A percentile compares a stretch with the other conserved stretches of the same genome.
phyloP scores from a whole-genome alignment of 2,797 vertebrate species.

The Gallirallus australis region DNA sequence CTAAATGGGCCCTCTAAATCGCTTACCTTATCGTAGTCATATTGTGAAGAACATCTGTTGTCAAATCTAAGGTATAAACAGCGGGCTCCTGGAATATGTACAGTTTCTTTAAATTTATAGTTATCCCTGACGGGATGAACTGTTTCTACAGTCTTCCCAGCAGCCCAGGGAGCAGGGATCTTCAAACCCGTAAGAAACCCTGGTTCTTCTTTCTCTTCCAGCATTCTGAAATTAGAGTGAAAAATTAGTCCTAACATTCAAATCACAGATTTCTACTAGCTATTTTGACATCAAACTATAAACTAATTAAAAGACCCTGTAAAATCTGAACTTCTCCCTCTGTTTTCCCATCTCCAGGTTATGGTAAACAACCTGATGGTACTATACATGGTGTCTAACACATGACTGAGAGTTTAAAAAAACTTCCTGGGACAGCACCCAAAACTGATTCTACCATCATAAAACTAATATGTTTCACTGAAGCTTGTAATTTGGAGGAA shows the following conservation, averaged over 20 bases:
- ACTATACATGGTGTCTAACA: background rate
- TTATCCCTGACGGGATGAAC: slow-evolving; percentile 98
- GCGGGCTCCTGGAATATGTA: slow-evolving; percentile 96
- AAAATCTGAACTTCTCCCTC: background rate
- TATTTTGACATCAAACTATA: background rate
- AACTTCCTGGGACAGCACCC: background rate
- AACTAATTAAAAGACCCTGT: background rate
- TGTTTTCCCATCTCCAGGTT: background rate
- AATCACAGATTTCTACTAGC: background rate
- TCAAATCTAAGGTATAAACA: slow-evolving; percentile 98
- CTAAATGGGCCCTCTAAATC: background rate
- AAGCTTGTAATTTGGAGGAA: background rate
- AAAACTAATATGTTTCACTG: background rate
- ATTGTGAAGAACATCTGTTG: slow-evolving; percentile 96
- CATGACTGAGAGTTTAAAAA: background rate
- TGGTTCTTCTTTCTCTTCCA: slow-evolving; percentile 97
- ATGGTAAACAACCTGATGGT: background rate
- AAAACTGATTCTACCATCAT: background rate
- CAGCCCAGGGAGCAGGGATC: slow-evolving; percentile 98
- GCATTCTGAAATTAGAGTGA: slow-evolving; percentile 82
- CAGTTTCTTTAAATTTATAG: slow-evolving; percentile 98
- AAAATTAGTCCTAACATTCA: background rate
- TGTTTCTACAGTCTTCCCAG: slow-evolving; percentile 97
- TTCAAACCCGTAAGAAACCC: slow-evolving; percentile 97
- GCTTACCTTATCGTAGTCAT: slow-evolving; percentile 98